phyloP scores from a whole-genome alignment of 1,140 invertebrate species.

The Ridgeia piscesae region DNA sequence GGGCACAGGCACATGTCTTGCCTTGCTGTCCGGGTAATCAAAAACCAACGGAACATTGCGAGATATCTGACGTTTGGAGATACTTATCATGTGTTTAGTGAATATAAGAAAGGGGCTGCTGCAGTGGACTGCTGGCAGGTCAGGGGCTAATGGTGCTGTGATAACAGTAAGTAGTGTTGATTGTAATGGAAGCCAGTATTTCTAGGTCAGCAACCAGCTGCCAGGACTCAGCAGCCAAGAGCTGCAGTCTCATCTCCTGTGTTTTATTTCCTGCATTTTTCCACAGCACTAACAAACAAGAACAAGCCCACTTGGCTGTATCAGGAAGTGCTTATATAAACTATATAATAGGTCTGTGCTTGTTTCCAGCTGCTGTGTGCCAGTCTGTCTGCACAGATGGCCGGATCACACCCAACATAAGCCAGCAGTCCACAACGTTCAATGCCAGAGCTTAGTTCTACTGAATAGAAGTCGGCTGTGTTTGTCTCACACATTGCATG shows the following conservation, averaged over 20 bases:
- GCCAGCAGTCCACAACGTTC: not conserved
- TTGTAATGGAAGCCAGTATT: not conserved
- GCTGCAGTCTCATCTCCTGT: not conserved
- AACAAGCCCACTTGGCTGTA: not conserved
- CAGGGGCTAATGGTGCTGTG: not conserved
- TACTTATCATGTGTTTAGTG: not conserved
- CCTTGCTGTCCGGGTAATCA: not conserved
- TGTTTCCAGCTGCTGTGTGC: not conserved
- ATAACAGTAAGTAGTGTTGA: not conserved
- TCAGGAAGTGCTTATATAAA: not conserved
- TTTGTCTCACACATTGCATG: no score
- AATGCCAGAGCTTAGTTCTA: not conserved
- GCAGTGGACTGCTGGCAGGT: not conserved
- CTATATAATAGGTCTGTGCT: not conserved
- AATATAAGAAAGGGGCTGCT: not conserved
- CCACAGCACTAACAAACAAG: not conserved
- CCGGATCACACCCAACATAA: not conserved
- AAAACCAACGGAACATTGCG: not conserved
- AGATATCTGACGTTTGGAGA: not conserved
- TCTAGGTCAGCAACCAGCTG: not conserved
- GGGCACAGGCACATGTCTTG: not conserved
- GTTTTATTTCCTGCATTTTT: not conserved
- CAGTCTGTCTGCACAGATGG: not conserved
- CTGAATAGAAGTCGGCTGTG: not conserved
- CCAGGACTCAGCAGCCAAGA: not conserved